These are phyloP conservation scores for Aphelenchoides fujianensis DNA, from an alignment of 1,140 invertebrate species.

Conservation along the genomic window DNA sequence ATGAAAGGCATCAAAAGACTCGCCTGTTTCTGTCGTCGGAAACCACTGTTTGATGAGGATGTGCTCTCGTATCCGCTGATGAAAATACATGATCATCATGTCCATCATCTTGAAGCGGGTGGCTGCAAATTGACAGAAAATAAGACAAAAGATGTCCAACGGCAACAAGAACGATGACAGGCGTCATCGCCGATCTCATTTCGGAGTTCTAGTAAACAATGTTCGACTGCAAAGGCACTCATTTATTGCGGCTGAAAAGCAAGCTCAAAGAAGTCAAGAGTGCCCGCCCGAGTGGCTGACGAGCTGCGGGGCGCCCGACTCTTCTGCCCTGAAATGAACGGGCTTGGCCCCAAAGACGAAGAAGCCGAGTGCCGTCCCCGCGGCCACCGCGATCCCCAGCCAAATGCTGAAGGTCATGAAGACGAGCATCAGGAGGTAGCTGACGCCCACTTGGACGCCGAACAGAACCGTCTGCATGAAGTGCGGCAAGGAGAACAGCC, in stretches of 20 bases:
- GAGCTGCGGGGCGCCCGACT: background rate
- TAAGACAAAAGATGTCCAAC: background rate
- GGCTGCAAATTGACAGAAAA: background rate
- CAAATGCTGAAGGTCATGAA: slow-evolving; percentile 96
- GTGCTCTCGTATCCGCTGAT: slow-evolving; percentile 41
- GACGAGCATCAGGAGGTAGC: slow-evolving; percentile 92
- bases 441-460: slow-evolving; percentile 79
- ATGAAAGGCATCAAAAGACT: slow-evolving; percentile 2
- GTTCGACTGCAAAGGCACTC: too few species aligned
- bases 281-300: slow-evolving; percentile 3
- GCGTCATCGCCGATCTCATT: background rate
- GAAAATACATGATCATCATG: slow-evolving; percentile 53
- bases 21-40: slow-evolving; percentile 31
- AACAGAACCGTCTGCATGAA: slow-evolving; percentile 80
- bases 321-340: background rate
- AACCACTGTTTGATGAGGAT: slow-evolving; percentile 44
- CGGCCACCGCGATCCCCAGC: slow-evolving; percentile 79
- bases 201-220: slow-evolving; percentile 4
- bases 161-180: too few species aligned
- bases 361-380: slow-evolving; percentile 82
- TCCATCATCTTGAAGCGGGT: slow-evolving; percentile 13
- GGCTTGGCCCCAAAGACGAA: slow-evolving; percentile 75
- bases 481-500: slow-evolving; percentile 66
- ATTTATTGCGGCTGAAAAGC: background rate
- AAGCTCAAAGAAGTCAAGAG: background rate